Conservation (phyloP, 1,140 invertebrate species). For the Plectrocnemia conspersa region DNA sequence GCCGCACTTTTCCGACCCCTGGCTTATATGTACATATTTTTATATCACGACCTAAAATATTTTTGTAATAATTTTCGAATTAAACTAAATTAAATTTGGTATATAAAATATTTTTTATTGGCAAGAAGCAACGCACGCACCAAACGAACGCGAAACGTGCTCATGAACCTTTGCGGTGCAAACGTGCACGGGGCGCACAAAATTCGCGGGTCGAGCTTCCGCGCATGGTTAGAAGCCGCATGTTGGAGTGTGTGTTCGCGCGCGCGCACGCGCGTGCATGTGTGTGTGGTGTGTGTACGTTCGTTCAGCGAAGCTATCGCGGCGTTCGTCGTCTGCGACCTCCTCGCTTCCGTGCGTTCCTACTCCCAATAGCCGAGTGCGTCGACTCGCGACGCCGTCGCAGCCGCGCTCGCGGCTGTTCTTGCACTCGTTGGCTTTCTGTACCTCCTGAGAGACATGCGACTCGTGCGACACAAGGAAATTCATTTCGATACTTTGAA, state of each 20-base stretch:
- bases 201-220: not conserved
- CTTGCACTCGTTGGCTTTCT: not conserved
- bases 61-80: too few relatives aligned
- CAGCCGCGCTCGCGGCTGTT: not conserved
- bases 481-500: constrained; percentile 35
- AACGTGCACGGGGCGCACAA: not conserved
- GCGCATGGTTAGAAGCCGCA: not conserved
- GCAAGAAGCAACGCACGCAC: too few relatives aligned
- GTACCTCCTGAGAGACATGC: not conserved
- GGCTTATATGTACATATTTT: too few relatives aligned
- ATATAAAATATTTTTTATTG: too few relatives aligned
- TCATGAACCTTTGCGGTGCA: not conserved
- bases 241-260: too few relatives aligned
- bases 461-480: constrained; percentile 22
- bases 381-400: constrained; percentile 27
- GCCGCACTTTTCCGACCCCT: too few relatives aligned
- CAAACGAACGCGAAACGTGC: too few relatives aligned
- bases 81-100: too few relatives aligned
- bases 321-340: not conserved
- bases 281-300: too few relatives aligned
- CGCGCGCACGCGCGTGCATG: too few relatives aligned
- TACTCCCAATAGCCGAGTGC: constrained; percentile 27
- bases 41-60: too few relatives aligned
- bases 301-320: too few relatives aligned
- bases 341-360: constrained; percentile 13